Base-by-base conservation (phyloP, 2,888 invertebrate species). In the Coelopa pilipes region DNA sequence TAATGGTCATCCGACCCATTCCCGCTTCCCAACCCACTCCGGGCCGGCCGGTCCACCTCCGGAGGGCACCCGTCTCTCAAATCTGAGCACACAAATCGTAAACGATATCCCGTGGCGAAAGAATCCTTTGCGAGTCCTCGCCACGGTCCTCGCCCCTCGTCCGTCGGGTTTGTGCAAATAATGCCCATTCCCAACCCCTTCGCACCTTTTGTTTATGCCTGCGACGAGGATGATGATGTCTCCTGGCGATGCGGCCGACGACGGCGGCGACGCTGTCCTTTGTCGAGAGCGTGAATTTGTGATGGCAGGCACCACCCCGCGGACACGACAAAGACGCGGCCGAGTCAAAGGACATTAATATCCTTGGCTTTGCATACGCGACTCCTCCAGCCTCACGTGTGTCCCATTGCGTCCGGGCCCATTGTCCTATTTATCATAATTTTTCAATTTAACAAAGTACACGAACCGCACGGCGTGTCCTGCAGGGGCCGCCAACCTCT, bases 61-160 rank as follows among this genome's bases (percentile, higher is more conserved):
- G 21, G 47, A 34, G 65, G 11, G 19, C 50, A 24, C 70, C 50
- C 49, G 21, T 24, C 21, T 59, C 66, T 76, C 72, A 72, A 76
- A 74, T 76, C 76, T 76, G 72, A 76, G 76, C 77, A 79, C 74
- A 80, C 80, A 81, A 81, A 79, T 82, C 82, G 84, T 84, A 84
- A 86, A 84, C 82, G 84, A 86, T 86, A 82, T 84, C 86, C 86
- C 85, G 85, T 86, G 79, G 86, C 82, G 86, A 86, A 86, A 86
- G 83, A 82, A 82, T 82, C 80, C 79, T 78, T 81, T 81, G 78
- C 80, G 49, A 59, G 66, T 45, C 62, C 65, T 59, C 49, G 70
- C 50, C 53, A 71, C 53, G 63, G 50, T 63, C 70, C 70, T 17
- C 46, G n/a, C 3, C 60, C 70, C 21, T 60, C 24, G 45, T 59